A percentile compares a stretch with the other conserved stretches of the same genome.
Evolutionary conservation across 2,797 vertebrate species (phyloP).

Genomic region (Hirundo rustica): DNA sequence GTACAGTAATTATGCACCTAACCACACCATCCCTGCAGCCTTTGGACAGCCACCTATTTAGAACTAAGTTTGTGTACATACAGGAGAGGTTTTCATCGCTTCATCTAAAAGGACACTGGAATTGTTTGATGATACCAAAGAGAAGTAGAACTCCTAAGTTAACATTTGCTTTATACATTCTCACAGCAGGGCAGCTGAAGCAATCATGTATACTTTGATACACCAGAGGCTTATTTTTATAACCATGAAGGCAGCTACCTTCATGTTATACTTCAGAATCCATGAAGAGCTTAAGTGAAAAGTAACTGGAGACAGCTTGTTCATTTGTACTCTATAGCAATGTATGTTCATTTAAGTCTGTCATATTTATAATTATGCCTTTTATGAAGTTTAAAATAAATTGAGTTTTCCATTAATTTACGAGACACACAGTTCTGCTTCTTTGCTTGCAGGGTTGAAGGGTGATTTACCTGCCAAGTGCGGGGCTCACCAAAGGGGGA

Average conservation of each 20-base stretch:
- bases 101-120: background rate
- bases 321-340: background rate
- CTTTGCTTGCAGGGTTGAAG: background rate
- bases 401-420: constrained; percentile 24
- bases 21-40: background rate
- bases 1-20: background rate
- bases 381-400: constrained; percentile 59
- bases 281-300: background rate
- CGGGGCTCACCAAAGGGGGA: fast-evolving
- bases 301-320: background rate
- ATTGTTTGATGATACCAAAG: constrained; percentile 47
- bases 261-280: background rate
- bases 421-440: background rate
- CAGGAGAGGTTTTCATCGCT: fast-evolving
- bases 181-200: background rate
- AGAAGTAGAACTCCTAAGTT: background rate
- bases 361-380: background rate
- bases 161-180: background rate
- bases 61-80: background rate
- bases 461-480: background rate
- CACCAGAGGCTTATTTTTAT: constrained; percentile 59
- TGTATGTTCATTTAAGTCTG: background rate
- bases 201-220: background rate
- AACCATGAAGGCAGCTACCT: background rate
- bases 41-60: background rate